These are phyloP conservation scores for Oceanites oceanicus DNA, from an alignment of 2,113 vertebrate species.

Conservation along the genomic window DNA sequence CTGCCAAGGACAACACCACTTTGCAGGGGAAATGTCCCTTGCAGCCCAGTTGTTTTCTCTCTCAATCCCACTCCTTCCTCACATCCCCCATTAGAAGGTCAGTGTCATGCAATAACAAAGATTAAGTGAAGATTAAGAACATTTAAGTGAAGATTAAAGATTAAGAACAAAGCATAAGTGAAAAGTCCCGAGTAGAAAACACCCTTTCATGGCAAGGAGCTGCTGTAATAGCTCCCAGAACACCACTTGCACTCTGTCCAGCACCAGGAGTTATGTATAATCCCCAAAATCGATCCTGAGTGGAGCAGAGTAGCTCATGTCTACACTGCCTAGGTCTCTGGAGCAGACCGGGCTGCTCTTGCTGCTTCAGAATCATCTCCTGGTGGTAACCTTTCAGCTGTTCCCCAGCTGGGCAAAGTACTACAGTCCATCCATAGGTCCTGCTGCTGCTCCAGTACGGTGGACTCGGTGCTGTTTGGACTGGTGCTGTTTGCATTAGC, in stretches of 20 bases:
- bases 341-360: not conserved
- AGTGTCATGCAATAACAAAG: not conserved
- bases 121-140: not conserved
- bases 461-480: not conserved
- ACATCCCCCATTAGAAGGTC: not conserved
- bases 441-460: not conserved
- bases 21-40: not conserved
- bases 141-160: not conserved
- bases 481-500: not conserved
- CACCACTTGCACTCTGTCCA: not conserved
- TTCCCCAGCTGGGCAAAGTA: not conserved
- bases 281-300: not conserved
- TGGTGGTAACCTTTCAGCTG: not conserved
- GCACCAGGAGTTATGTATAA: not conserved
- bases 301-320: not conserved
- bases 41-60: not conserved
- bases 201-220: not conserved
- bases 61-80: not conserved
- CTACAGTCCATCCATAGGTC: not conserved
- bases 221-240: not conserved
- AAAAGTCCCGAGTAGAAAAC: not conserved
- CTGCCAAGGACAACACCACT: not conserved
- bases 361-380: not conserved
- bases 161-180: not conserved
- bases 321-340: not conserved